Evolutionary conservation across 2,113 vertebrate genomes (phyloP), one percentile per base, ranked within the genome.

Genomic region (Diphyllodes magnificus): DNA sequence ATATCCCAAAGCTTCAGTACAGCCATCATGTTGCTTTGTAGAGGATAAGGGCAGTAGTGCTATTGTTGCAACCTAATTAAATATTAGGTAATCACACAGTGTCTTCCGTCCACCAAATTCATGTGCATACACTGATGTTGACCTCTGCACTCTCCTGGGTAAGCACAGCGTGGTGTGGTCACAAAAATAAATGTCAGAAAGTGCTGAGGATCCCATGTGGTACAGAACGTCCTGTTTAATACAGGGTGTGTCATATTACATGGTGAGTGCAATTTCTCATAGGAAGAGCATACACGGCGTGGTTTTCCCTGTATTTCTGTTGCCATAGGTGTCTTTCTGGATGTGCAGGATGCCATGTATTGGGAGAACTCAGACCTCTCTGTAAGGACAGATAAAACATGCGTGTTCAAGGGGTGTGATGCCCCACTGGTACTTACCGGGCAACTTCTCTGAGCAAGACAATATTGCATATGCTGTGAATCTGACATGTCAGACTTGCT

Each of bases 51-150:
- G 42, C 66, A 82, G 88, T 78, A 72, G 44, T 44, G 37, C 27
- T 92, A 22, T 80, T 50, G 24, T 86, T 88, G 64, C 94, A 85
- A 81, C 40, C 39, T 90, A 81, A 88, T 81, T 71, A 82, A 93
- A 90, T 69, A 92, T 95, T 92, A 82, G 56, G 80, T 86, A 96
- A 89, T 92, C 57, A 53, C 54, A 56, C 73, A 37, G 16, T 76
- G 76, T 86, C 49, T 93, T 79, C 77, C 88, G 71, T 78, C 64
- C 11, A 6, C 79, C 50, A 66, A 30, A 85, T 51, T 87, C 15
- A 5, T 30, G 59, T 71, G 15, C 31, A 9, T 68, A 53, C 44
- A 35, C 63, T 57, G 45, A 12, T 80, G 44, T n/a, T 92, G 63
- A 92, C 85, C 85, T 90, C 71, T 86, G 90, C 17, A 16, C 73